A percentile compares a stretch with the other conserved stretches of the same genome.
These are phyloP conservation scores for Henricia sp. DNA, from an alignment of 53 echinoderm and acorn worm species.

Conservation along the genomic window DNA sequence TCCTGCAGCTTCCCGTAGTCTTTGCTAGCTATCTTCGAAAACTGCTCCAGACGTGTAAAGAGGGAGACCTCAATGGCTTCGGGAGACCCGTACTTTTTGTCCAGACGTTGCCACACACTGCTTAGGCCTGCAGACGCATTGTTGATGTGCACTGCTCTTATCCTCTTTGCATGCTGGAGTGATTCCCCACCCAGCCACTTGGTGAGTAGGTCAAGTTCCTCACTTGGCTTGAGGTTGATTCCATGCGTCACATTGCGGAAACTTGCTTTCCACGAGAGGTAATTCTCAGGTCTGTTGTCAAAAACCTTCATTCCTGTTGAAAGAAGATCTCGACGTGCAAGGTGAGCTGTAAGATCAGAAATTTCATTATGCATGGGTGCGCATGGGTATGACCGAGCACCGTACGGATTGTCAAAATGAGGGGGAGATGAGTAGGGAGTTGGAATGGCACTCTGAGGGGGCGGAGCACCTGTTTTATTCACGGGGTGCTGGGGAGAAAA, in stretches of 20 bases:
- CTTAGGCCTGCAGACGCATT: conserved; percentile 7
- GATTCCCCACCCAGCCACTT: conserved; percentile 63
- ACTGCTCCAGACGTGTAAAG: conserved; percentile 18
- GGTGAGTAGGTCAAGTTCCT: conserved; percentile 58
- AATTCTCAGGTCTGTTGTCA: conserved; percentile 64
- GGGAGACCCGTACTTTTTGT: conserved; percentile 58
- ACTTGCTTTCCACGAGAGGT: conserved; percentile 54
- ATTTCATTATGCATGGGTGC: conserved; percentile 9
- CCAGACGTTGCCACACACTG: conserved; percentile 53
- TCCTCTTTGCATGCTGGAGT: conserved; percentile 1
- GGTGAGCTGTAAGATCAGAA: conserved; percentile 32
- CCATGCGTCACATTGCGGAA: conserved; percentile 55
- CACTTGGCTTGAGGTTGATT: conserved; percentile 36
- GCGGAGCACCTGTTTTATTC: too few species aligned
- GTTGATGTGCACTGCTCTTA: conserved; percentile 48
- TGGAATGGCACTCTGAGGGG: background rate
- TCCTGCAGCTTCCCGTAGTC: conserved; percentile 23
- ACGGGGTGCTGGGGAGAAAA: too few species aligned
- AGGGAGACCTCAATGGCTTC: conserved; percentile 40
- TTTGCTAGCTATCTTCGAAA: background rate
- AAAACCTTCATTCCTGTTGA: conserved; percentile 42
- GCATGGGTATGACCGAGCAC: background rate
- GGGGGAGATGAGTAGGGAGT: background rate
- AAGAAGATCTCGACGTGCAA: conserved; percentile 54
- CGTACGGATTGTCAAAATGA: background rate